Evolutionary conservation across 2,888 invertebrate species (phyloP).

Genomic region (Hypercompe scribonia): DNA sequence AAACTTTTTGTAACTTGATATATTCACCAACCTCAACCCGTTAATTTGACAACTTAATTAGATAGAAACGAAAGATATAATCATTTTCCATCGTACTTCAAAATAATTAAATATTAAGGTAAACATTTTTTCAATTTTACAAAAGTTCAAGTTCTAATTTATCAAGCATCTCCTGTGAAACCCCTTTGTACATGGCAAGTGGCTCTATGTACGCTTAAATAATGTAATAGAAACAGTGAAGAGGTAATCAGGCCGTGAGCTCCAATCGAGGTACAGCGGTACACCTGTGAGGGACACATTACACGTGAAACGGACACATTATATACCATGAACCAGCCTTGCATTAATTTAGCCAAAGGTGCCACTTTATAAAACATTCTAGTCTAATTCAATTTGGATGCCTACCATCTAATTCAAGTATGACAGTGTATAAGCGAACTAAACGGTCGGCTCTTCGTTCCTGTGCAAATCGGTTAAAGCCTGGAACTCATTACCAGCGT

Average conservation of each 20-base stretch:
- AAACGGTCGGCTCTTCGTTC: no score
- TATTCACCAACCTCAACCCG: no score
- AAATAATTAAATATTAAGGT: no score
- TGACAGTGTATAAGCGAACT: background rate
- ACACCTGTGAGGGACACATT: constrained; percentile 1
- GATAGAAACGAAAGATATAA: no score
- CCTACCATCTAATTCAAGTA: background rate
- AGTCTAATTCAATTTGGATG: background rate
- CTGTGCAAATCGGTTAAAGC: no score
- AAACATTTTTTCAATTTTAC: no score
- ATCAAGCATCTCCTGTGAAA: background rate
- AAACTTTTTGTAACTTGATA: no score
- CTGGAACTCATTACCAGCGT: no score
- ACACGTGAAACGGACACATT: background rate
- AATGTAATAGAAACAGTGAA: background rate
- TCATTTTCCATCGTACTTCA: no score
- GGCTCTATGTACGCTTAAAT: background rate
- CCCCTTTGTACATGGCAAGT: background rate
- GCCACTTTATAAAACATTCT: background rate
- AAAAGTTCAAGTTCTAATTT: background rate
- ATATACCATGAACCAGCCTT: background rate
- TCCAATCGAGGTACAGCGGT: background rate
- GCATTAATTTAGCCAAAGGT: background rate
- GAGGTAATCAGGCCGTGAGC: background rate
- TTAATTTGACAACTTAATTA: no score